These are phyloP conservation scores for Neocrepidodera transversa DNA, from an alignment of 2,888 invertebrate species.

Conservation along the genomic window DNA sequence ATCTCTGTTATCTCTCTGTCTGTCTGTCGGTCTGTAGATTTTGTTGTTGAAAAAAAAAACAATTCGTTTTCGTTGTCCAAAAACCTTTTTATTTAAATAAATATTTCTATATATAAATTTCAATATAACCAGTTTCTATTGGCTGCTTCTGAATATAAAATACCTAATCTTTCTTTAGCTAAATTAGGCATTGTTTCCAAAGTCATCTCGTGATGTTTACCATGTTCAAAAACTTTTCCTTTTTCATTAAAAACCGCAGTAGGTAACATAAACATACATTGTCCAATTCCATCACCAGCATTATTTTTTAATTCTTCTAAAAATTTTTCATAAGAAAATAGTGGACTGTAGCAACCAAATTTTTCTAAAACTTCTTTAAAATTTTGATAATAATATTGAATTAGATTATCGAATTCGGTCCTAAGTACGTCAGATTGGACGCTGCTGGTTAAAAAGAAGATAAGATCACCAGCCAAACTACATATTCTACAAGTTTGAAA, in stretches of 20 bases:
- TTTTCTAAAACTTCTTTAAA: constrained; percentile 27
- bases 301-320: constrained; percentile 40
- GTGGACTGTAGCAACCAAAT: constrained; percentile 18
- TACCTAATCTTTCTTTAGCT: neutral
- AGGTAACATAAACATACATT: constrained; percentile 56
- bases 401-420: constrained; percentile 33
- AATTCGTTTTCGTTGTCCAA: too few relatives aligned
- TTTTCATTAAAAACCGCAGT: constrained; percentile 33
- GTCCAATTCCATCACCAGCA: constrained; percentile 54
- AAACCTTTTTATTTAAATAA: neutral
- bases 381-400: constrained; percentile 33
- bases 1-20: too few relatives aligned
- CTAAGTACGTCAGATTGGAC: constrained; percentile 34
- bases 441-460: constrained; percentile 49
- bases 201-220: neutral
- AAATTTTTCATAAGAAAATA: constrained; percentile 18
- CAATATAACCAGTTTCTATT: constrained; percentile 1
- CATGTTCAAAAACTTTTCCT: constrained; percentile 10
- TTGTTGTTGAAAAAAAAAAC: too few relatives aligned
- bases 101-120: neutral
- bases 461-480: constrained; percentile 44
- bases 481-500: constrained; percentile 45
- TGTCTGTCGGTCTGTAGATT: too few relatives aligned
- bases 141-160: constrained; percentile 1
- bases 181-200: neutral